Base-by-base conservation (phyloP, 2,797 vertebrate genomes). In the Eurystomus glaucurus region DNA sequence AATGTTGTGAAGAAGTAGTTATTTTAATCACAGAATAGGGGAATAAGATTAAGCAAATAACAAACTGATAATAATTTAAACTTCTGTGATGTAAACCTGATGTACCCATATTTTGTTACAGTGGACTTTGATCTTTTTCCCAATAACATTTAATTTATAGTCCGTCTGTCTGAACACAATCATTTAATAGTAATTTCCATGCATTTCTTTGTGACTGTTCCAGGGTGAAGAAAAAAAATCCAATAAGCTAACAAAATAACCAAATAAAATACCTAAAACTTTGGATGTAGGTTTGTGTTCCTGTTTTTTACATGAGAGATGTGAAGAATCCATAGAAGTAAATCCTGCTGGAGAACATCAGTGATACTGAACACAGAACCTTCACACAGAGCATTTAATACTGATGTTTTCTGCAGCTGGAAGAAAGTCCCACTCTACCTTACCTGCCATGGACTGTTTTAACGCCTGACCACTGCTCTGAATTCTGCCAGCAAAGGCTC, bases 141-240 rank as follows among this genome's bases (percentile, higher is more conserved):
- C 90, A 88, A 58, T 88, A 92, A 57, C 69, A 65, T 65, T 86
- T 75, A 25, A 94, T 93, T 94, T 81, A 41, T 26, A 52, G 22
- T 46, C 65, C 62, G n/a, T 96, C 83, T 68, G 48, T 80, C 92
- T 61, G 69, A 84, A 65, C n/a, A 22, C 57, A 88, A 35, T 75
- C 28, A 61, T 90, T 93, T 88, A 79, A 92, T 5, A 43, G 77
- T 18, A 25, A 94, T 90, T 92, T 81, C n/a, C 50, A 58, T 10
- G 28, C 26, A 46, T 93, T 90, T 90, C 87, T 95, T 87, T 26
- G 69, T 60, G 80, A 46, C 11, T 46, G 50, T 88, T 84, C 46
- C 43, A 69, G 58, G 66, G 22, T 0, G 1, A 88, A 71, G 92
- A 37, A 85, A 78, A 77, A 72, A 31, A 74, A 46, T 26, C 41